These are phyloP conservation scores for Ennomos erosarius DNA, from an alignment of 2,888 invertebrate species.

Conservation along the genomic window DNA sequence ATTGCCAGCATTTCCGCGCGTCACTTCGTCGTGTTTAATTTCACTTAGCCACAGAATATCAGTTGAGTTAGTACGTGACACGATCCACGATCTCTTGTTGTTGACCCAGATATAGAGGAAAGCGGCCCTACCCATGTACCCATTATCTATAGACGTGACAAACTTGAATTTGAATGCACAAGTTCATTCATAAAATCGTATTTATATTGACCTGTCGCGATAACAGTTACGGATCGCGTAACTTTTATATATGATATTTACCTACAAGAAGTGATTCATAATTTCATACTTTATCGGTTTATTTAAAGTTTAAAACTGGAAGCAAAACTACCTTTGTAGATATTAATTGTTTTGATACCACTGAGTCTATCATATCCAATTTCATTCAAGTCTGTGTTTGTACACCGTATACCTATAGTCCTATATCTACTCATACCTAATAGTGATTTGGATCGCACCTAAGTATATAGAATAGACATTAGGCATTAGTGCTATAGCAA, in stretches of 20 bases:
- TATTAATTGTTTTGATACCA: background rate
- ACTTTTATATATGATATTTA: no score
- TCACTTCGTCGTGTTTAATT: constrained; percentile 54
- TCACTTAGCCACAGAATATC: constrained; percentile 52
- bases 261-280: no score
- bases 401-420: no score
- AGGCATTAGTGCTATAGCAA: no score
- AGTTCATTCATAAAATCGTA: constrained; percentile 28
- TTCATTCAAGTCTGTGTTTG: no score
- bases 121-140: constrained; percentile 68
- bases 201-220: constrained; percentile 5
- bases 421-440: no score
- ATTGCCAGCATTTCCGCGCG: constrained; percentile 48
- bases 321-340: background rate
- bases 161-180: constrained; percentile 44
- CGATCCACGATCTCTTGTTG: constrained; percentile 53
- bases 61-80: constrained; percentile 17
- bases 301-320: background rate
- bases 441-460: no score
- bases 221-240: background rate
- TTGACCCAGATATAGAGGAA: constrained; percentile 70
- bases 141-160: constrained; percentile 62
- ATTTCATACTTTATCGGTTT: background rate
- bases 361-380: no score
- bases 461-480: no score